Evolutionary conservation across 2,113 vertebrate genomes (phyloP).

Genomic region (Dicrurus megarhynchus): DNA sequence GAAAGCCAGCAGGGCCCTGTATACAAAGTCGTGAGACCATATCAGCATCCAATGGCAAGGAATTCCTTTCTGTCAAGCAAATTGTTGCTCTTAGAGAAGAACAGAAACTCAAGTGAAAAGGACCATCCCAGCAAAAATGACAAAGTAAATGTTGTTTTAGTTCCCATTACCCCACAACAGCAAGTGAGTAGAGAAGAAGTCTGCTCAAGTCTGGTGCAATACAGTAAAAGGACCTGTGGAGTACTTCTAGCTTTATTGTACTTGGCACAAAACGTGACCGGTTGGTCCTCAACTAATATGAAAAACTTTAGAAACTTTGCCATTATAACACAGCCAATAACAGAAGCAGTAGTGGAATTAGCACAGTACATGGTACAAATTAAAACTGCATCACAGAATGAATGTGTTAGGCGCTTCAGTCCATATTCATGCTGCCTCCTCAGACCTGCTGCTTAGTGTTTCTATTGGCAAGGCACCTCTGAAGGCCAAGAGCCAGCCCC

Average conservation of each 20-base stretch:
- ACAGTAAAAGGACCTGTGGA: neutral
- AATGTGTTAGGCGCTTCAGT: neutral
- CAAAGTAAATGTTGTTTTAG: neutral
- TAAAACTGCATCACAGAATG: neutral
- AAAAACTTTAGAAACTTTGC: neutral
- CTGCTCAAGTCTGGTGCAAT: neutral
- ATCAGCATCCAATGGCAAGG: neutral
- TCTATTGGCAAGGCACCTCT: neutral
- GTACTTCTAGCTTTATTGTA: neutral
- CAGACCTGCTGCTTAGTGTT: neutral
- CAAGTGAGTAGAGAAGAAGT: neutral
- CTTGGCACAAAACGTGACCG: neutral
- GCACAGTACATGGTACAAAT: neutral
- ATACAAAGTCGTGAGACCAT: neutral
- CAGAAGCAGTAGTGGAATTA: neutral
- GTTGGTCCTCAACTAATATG: neutral
- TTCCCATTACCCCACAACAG: neutral
- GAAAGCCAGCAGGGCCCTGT: neutral
- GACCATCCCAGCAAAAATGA: neutral
- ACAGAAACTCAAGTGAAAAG: neutral
- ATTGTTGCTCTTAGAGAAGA: neutral
- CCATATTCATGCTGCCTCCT: neutral
- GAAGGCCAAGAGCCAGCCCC: neutral
- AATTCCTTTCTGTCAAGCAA: constrained; percentile 30
- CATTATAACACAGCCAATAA: neutral